Conservation (phyloP, 2,888 invertebrate species). For the Volucella bombylans region DNA sequence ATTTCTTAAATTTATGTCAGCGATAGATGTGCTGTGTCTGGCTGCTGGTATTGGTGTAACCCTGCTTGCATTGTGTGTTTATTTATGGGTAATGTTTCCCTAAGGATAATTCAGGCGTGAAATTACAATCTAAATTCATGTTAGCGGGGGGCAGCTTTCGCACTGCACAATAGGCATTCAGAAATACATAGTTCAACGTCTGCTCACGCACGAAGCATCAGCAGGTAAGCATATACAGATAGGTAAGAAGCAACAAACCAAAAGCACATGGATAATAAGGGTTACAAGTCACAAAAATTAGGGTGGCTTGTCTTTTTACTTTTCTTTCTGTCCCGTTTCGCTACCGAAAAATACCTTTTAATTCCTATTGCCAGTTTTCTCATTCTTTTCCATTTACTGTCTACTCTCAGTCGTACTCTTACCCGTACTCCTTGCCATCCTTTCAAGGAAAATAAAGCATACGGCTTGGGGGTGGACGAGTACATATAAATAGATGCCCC, state of each 20-base stretch:
- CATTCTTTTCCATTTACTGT: constrained; percentile 3
- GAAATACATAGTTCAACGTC: constrained; percentile 3
- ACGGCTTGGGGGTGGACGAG: constrained; percentile 1
- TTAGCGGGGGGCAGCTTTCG: constrained; percentile 40
- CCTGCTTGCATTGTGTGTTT: constrained; percentile 59
- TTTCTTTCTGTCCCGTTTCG: neutral
- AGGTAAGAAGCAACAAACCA: constrained; percentile 25
- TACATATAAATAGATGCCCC: constrained; percentile 1
- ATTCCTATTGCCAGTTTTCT: constrained; percentile 48
- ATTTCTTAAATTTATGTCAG: constrained; percentile 63
- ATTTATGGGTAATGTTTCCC: constrained; percentile 78
- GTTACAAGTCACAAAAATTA: constrained; percentile 41
- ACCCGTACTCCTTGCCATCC: constrained; percentile 20
- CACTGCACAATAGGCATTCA: constrained; percentile 14
- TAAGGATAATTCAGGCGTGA: constrained; percentile 82
- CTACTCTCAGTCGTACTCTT: neutral
- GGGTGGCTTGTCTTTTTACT: constrained; percentile 44
- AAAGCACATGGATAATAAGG: constrained; percentile 17
- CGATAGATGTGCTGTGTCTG: constrained; percentile 22
- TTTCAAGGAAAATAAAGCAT: constrained; percentile 15
- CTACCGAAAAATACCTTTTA: constrained; percentile 56
- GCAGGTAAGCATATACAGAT: constrained; percentile 54
- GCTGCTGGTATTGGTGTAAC: constrained; percentile 9
- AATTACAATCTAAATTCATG: constrained; percentile 81
- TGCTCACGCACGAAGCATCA: constrained; percentile 31